Base-by-base conservation (phyloP, 2,888 invertebrate species). In the Dasysyrphus albostriatus region DNA sequence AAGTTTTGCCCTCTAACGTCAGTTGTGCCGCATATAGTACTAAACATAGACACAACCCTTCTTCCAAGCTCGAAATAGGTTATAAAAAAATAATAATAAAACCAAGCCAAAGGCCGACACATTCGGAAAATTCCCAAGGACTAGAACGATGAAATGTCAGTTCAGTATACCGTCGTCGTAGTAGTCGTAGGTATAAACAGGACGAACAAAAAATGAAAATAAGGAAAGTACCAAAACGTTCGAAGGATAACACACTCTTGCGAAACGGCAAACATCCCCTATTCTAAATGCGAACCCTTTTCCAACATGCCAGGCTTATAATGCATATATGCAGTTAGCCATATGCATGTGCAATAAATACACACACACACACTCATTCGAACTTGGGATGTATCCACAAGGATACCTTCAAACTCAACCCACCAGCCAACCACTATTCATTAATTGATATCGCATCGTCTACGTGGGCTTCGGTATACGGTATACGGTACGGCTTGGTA, bases 401-500 rank as follows among this genome's bases (percentile, higher is more conserved):
- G 59, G 69, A 85, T 77, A 85, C 73, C 75, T 58, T 56, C 77
- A 74, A 49, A 67, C 14, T 88, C 76, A 69, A 49, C 49, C 67
- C 59, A 56, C 59, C 88, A 83, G 78, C 88, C 79, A 84, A 89
- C 88, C 89, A 88, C 84, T 89, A 91, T 90, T 90, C 91, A 91
- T 91, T 91, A 91, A 91, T 91, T 91, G 91, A 91, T 91, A 91
- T 91, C 90, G 91, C 91, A 91, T 88, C 89, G 88, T 82, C 70
- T 82, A 82, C 82, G 75, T 87, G 82, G 78, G 59, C 78, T 78
- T 80, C 65, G 59, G 47, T n/a, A n/a, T n/a, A n/a, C n/a, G n/a
- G n/a, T 44, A 16, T 49, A 34, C 65, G 47, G 65, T 78, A 82
- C 87, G 73, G 69, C 70, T 51, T 82, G 78, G 70, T 87, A 82